phyloP scores from a whole-genome alignment of 2,888 invertebrate species.

The Subacronicta megacephala region DNA sequence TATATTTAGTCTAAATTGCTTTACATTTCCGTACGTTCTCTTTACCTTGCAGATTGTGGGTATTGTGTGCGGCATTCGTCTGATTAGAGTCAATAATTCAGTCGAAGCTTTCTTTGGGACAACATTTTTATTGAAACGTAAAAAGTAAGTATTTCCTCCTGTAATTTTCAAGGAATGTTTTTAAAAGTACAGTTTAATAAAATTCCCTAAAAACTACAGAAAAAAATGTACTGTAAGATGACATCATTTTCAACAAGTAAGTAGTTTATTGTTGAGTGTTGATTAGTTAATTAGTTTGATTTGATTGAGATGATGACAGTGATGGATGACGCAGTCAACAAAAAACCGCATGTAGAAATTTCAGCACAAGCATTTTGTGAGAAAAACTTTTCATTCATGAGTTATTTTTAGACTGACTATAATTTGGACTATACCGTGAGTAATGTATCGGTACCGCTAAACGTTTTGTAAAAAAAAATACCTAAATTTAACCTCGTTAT shows the following conservation, averaged over 20 bases:
- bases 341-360: too few relatives aligned
- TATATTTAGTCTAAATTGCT: constrained; percentile 15
- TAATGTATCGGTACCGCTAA: background rate
- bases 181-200: too few relatives aligned
- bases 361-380: background rate
- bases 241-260: too few relatives aligned
- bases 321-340: too few relatives aligned
- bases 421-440: background rate
- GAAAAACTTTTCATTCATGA: background rate
- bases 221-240: too few relatives aligned
- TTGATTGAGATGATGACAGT: too few relatives aligned
- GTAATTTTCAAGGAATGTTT: too few relatives aligned
- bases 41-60: constrained; percentile 11
- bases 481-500: background rate
- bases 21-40: constrained; percentile 12
- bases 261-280: too few relatives aligned
- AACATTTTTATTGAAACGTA: too few relatives aligned
- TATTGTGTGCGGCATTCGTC: background rate
- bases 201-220: too few relatives aligned
- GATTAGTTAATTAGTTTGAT: too few relatives aligned
- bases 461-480: background rate
- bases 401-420: background rate
- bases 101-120: background rate
- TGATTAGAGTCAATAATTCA: background rate
- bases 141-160: too few relatives aligned